Evolutionary conservation across 1,140 invertebrate genomes (phyloP).

Genomic region (Drosophila biarmipes): DNA sequence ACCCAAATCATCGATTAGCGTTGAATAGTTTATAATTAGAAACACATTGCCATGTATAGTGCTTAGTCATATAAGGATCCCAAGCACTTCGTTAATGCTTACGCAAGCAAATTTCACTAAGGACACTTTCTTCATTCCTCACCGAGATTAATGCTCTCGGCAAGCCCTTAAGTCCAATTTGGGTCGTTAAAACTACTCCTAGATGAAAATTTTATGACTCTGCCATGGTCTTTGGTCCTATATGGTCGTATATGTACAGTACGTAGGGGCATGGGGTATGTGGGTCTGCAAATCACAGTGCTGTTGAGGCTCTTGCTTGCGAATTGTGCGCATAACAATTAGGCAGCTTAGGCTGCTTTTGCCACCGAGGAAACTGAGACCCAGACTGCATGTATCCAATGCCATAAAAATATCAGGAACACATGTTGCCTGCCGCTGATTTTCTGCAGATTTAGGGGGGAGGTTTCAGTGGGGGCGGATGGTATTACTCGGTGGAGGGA

Average conservation of each 20-base stretch:
- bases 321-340: constrained; percentile 70
- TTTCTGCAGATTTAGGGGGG: constrained; percentile 30
- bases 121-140: constrained; percentile 5
- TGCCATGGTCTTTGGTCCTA: constrained; percentile 32
- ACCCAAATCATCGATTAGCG: neutral
- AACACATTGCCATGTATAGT: constrained; percentile 7
- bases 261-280: constrained; percentile 1
- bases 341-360: constrained; percentile 65
- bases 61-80: constrained; percentile 12
- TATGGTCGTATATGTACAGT: constrained; percentile 3
- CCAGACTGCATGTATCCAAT: constrained; percentile 62
- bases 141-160: constrained; percentile 19
- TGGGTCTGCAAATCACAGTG: constrained; percentile 41
- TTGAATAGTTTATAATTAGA: constrained; percentile 6
- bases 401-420: constrained; percentile 71
- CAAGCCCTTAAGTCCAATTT: constrained; percentile 45
- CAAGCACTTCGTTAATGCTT: constrained; percentile 15
- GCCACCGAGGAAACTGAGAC: constrained; percentile 23
- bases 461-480: constrained; percentile 1
- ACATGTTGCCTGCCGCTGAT: constrained; percentile 64
- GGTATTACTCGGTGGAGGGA: neutral
- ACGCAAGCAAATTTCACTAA: constrained; percentile 12
- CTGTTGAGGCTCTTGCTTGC: constrained; percentile 42
- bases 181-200: constrained; percentile 50
- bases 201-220: constrained; percentile 53